phyloP scores from a whole-genome alignment of 2,888 invertebrate genomes.

The Phaedon cochleariae region DNA sequence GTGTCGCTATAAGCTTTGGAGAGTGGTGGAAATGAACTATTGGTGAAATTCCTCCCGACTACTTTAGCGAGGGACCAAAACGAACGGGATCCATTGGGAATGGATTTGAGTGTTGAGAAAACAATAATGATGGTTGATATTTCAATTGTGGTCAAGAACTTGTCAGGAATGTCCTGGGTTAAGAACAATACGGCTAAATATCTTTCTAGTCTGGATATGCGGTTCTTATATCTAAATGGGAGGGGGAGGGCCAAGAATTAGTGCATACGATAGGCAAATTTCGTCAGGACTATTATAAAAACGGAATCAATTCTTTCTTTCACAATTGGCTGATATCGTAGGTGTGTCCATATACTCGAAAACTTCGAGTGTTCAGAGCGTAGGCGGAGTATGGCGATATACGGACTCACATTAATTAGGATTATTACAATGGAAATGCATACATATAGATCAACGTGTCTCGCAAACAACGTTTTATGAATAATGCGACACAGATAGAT shows the following conservation, averaged over 20 bases:
- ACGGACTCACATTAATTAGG: constrained; percentile 36
- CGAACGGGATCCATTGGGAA: too few species aligned
- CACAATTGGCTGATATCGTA: constrained; percentile 35
- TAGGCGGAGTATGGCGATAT: constrained; percentile 30
- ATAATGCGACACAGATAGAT: constrained; percentile 21
- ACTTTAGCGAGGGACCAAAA: too few species aligned
- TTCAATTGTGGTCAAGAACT: too few species aligned
- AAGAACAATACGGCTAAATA: too few species aligned
- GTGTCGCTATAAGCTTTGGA: too few species aligned
- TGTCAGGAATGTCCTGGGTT: too few species aligned
- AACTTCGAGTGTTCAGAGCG: not conserved
- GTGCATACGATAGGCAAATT: constrained; percentile 30
- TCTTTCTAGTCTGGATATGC: too few species aligned
- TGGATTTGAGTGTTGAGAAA: too few species aligned
- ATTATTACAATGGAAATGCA: constrained; percentile 34
- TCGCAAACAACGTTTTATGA: constrained; percentile 22
- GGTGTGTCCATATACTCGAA: constrained; percentile 35
- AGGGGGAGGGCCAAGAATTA: not conserved
- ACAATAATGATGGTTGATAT: too few species aligned
- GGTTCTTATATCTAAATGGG: too few species aligned
- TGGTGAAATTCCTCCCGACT: too few species aligned
- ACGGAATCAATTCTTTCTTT: constrained; percentile 33
- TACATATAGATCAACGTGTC: constrained; percentile 29
- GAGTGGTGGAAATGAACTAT: too few species aligned
- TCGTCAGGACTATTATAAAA: constrained; percentile 31